Evolutionary conservation across 2,113 vertebrate species (phyloP).

Genomic region (Coreoperca whiteheadi): DNA sequence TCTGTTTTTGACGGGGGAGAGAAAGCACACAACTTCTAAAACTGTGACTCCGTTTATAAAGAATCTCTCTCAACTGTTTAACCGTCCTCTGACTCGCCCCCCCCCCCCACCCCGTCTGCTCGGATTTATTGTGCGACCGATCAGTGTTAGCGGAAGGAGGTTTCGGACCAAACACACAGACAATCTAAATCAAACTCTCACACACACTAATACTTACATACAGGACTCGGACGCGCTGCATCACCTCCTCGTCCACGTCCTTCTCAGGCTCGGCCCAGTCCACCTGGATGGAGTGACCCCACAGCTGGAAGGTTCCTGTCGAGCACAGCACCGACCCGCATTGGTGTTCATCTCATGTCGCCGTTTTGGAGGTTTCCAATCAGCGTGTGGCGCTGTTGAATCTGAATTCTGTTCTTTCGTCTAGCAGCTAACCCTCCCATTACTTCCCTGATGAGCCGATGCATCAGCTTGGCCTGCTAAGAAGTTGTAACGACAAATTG

Average conservation of each 20-base stretch:
- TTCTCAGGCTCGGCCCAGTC: constrained; percentile 97
- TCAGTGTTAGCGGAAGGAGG: background rate
- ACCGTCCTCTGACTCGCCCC: background rate
- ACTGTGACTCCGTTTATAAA: background rate
- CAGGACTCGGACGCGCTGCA: constrained; percentile 93
- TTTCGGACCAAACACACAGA: background rate
- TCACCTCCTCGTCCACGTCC: constrained; percentile 93
- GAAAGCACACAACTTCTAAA: too few species aligned
- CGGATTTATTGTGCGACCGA: too few species aligned
- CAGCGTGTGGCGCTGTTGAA: too few species aligned
- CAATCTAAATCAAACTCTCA: background rate
- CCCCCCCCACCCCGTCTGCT: too few species aligned
- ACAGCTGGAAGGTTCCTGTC: constrained; percentile 91
- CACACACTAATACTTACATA: constrained; percentile 78
- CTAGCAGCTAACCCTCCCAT: too few species aligned
- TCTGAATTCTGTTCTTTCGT: too few species aligned
- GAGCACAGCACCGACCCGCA: too few species aligned
- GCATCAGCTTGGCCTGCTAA: too few species aligned
- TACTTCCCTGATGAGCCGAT: too few species aligned
- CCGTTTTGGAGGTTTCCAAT: too few species aligned
- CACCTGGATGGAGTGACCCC: constrained; percentile 94
- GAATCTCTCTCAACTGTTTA: background rate
- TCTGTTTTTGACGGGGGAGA: background rate
- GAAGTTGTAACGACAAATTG: too few species aligned
- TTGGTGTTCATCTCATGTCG: too few species aligned